Percentiles rank a stretch among this genome's conserved stretches.
Conservation (phyloP, 2,888 invertebrate species). For the Acanthosepion esculentum region DNA sequence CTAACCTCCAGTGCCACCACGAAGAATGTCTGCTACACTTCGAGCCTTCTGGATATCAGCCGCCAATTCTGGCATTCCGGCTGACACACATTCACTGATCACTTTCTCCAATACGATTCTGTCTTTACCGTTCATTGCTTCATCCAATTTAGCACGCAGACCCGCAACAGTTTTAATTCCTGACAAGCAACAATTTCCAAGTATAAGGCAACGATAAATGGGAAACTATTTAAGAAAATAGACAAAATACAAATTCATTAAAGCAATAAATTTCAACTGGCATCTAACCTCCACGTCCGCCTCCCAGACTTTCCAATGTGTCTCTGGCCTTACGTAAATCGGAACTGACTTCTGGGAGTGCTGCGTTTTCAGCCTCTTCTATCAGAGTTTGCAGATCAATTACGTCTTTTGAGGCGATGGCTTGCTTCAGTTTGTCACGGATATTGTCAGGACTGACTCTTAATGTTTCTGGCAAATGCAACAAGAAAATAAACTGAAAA, state of each 20-base stretch:
- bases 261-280: not conserved
- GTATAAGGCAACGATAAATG: too few species aligned
- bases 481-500: not conserved
- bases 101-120: not conserved
- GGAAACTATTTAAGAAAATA: too few species aligned
- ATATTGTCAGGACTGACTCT: not conserved
- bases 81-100: not conserved
- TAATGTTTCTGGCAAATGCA: not conserved
- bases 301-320: not conserved
- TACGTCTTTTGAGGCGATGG: not conserved
- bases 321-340: slow-evolving; percentile 35
- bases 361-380: not conserved
- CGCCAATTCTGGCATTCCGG: not conserved
- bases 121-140: not conserved
- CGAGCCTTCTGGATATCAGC: not conserved
- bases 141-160: not conserved
- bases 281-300: slow-evolving; percentile 34
- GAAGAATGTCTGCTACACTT: not conserved
- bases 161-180: not conserved
- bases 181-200: not conserved
- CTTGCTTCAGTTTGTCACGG: not conserved
- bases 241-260: too few species aligned
- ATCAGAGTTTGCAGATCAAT: not conserved
- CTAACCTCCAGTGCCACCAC: slow-evolving; percentile 6
- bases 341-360: not conserved